Evolutionary conservation across 2,797 vertebrate genomes (phyloP).

Genomic region (Xyrichtys novacula): DNA sequence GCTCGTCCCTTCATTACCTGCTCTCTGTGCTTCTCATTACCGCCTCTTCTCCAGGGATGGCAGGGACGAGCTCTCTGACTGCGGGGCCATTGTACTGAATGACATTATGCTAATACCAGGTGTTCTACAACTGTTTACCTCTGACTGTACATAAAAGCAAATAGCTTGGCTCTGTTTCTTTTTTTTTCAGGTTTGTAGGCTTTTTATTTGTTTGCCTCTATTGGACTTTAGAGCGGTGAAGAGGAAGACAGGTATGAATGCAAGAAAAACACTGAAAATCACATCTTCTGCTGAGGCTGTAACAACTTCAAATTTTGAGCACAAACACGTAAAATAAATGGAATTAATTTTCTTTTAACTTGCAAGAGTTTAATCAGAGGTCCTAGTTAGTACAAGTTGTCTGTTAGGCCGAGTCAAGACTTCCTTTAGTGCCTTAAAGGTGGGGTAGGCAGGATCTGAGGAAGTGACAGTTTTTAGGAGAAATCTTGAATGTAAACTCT

Average conservation of each 20-base stretch:
- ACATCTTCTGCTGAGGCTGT: too few species aligned
- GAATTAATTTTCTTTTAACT: too few species aligned
- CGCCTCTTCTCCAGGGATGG: constrained; percentile 17
- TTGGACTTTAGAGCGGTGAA: background rate
- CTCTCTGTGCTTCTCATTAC: constrained; percentile 48
- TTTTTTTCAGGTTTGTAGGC: background rate
- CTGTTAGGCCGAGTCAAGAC: too few species aligned
- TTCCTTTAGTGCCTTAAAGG: too few species aligned
- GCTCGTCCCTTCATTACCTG: constrained; percentile 56
- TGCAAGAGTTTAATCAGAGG: too few species aligned
- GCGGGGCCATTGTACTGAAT: constrained; percentile 18
- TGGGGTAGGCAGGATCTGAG: too few species aligned
- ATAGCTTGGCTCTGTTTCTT: background rate
- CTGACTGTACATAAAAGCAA: background rate
- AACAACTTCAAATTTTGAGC: too few species aligned
- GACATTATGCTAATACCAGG: constrained; percentile 24
- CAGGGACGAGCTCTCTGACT: constrained; percentile 30
- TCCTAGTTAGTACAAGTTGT: too few species aligned
- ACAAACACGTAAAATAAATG: too few species aligned
- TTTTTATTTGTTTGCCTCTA: background rate
- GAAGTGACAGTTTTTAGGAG: too few species aligned
- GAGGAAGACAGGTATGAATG: background rate
- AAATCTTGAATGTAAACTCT: too few species aligned
- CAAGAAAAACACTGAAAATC: background rate
- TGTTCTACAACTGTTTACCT: constrained; percentile 15